phyloP scores from a whole-genome alignment of 2,888 invertebrate genomes.

The Rhorus exstirpatorius region DNA sequence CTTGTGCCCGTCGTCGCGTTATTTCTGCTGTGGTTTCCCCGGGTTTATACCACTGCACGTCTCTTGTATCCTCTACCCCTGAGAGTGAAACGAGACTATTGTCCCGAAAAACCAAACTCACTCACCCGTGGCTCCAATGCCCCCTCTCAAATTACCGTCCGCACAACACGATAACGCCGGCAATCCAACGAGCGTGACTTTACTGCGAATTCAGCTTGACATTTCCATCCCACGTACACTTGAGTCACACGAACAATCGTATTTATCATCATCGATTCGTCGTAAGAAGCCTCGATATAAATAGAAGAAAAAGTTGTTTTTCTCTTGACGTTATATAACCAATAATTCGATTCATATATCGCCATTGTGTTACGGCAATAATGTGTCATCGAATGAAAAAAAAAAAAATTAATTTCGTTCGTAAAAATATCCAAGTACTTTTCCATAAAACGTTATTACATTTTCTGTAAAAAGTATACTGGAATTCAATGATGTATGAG shows the following conservation, averaged over 20 bases:
- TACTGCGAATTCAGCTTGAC: conserved; percentile 14
- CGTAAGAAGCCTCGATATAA: neutral
- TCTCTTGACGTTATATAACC: neutral
- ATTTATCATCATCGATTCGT: conserved; percentile 23
- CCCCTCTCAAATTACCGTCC: conserved; percentile 37
- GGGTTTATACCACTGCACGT: conserved; percentile 36
- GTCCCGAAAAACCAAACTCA: conserved; percentile 56
- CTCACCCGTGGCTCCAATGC: conserved; percentile 24
- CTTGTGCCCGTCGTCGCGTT: conserved; percentile 30
- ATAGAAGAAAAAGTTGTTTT: neutral
- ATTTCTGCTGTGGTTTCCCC: conserved; percentile 40
- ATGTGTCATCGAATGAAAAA: no score
- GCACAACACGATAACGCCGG: conserved; percentile 50
- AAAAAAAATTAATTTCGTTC: no score
- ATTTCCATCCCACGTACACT: conserved; percentile 17
- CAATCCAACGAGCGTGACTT: conserved; percentile 50
- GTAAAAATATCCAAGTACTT: no score
- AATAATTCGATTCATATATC: neutral
- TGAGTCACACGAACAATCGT: conserved; percentile 17
- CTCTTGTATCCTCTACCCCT: conserved; percentile 18
- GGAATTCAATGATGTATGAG: no score
- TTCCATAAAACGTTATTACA: no score
- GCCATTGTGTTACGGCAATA: no score
- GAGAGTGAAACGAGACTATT: conserved; percentile 50
- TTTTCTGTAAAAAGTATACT: no score